Evolutionary conservation across 2,113 vertebrate genomes (phyloP).

Genomic region (Sphaerodactylus townsendi): DNA sequence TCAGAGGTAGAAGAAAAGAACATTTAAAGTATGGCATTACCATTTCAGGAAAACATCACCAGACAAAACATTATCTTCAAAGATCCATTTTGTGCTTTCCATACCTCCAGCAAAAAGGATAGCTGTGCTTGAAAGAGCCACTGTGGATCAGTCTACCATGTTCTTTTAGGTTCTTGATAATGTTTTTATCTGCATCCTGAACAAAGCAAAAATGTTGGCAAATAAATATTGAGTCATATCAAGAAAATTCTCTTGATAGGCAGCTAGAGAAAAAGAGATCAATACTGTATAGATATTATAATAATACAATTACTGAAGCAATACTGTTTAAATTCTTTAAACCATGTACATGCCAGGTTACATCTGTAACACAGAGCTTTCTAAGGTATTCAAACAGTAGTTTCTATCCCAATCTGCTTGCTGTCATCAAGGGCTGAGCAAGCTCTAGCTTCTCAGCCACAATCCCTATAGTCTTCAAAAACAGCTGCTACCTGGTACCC

Average conservation of each 20-base stretch:
- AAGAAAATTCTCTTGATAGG: not conserved
- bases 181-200: slow-evolving; percentile 95
- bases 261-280: not conserved
- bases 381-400: no score
- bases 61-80: not conserved
- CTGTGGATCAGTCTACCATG: slow-evolving; percentile 84
- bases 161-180: slow-evolving; percentile 91
- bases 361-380: no score
- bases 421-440: no score
- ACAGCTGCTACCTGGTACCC: no score
- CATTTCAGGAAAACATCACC: not conserved
- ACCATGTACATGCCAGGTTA: no score
- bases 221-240: not conserved
- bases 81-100: slow-evolving; percentile 8
- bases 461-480: no score
- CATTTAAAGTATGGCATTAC: not conserved
- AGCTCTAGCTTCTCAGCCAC: no score
- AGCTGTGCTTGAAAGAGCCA: slow-evolving; percentile 87
- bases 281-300: not conserved
- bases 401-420: no score
- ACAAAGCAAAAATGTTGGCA: slow-evolving; percentile 25
- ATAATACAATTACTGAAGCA: no score
- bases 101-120: slow-evolving; percentile 99
- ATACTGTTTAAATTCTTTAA: no score
- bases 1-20: not conserved